Base-by-base conservation (phyloP, 2,888 invertebrate genomes). In the Hirtodrosophila confusa region DNA sequence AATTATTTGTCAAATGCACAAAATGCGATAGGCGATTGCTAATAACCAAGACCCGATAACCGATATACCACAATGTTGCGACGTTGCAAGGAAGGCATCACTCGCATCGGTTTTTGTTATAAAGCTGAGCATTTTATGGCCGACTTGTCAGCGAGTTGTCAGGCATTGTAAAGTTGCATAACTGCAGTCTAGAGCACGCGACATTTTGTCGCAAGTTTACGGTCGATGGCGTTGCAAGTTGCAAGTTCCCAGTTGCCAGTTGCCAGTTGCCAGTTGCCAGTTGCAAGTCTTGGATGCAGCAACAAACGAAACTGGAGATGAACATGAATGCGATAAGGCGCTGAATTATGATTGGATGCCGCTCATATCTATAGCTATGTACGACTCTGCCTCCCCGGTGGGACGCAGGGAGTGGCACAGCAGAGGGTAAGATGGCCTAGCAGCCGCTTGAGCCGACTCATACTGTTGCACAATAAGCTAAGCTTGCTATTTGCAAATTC, bases 171-270 rank as follows among this genome's bases (percentile, higher is more conserved):
- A 84, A 84, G 85, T 84, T 86, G 73, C 85, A 87, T 84, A 84
- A 84, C 83, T 84, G 83, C 87, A 85, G 82, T 84, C 87, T 82
- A 87, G 83, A 82, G 83, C 83, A 84, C 83, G 83, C 83, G 83
- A 84, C 83, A 87, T 84, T 85, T 87, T 83, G 77, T 87, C 67
- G 77, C 79, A 87, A 86, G 79, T 86, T 84, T 84, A 84, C 84
- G 83, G 86, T 83, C 80, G 64, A 49, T 69, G 80, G 64, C 64
- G 41, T 27, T 53, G 35, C 64, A 49, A 40, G 40, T 23, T 29
- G 69, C 51, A 55, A 67, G 44, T 49, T 58, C 53, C 66, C 31
- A 48, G 51, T 44, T 64, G 58, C 49, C 29, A 45, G 44, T 56
- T 54, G 50, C 39, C 44, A 51, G 37, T 29, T 39, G 47, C 58